These are phyloP conservation scores for Amblyraja radiata DNA, from an alignment of 2,797 vertebrate species.

Conservation along the genomic window DNA sequence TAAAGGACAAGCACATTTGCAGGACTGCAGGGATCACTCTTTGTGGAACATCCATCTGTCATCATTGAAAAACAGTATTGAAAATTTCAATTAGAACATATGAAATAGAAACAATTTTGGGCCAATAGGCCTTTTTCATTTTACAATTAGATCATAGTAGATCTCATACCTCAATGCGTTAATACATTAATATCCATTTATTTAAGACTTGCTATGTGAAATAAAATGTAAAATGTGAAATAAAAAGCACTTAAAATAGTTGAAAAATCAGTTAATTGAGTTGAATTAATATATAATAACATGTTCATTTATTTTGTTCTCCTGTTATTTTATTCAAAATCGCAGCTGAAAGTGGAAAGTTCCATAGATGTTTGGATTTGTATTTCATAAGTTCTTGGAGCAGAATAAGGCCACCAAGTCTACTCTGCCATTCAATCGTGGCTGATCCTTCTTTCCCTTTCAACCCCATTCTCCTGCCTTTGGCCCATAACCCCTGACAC, in stretches of 20 bases:
- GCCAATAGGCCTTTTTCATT: no score
- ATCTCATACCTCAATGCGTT: no score
- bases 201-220: background rate
- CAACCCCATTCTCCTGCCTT: no score
- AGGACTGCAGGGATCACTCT: slow-evolving; percentile 63
- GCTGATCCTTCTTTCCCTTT: no score
- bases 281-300: background rate
- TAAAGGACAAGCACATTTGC: slow-evolving; percentile 75
- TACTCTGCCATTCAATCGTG: no score
- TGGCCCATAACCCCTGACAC: no score
- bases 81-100: background rate
- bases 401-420: no score
- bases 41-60: slow-evolving; percentile 59
- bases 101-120: no score
- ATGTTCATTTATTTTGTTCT: background rate
- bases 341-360: no score
- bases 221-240: background rate
- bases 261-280: background rate
- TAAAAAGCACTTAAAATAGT: background rate
- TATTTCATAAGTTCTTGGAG: background rate
- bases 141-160: no score
- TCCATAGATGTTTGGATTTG: background rate
- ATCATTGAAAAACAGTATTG: slow-evolving; percentile 42
- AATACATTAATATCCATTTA: no score
- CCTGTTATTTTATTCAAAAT: no score